phyloP scores from a whole-genome alignment of 2,888 invertebrate genomes.

The Leucoptera coffeella region DNA sequence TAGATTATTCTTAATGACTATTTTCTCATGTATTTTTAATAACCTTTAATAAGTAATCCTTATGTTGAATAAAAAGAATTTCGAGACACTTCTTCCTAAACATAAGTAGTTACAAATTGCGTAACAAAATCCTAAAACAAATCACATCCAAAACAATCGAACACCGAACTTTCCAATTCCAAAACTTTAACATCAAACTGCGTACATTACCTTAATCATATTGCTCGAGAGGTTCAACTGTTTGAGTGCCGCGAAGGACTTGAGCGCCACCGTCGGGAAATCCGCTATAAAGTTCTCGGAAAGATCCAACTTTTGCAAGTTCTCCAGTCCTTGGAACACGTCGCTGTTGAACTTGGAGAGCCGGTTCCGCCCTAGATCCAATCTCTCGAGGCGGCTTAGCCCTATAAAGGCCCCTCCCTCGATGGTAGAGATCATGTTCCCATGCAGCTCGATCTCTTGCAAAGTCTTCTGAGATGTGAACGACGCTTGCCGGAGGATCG shows the following conservation, averaged over 20 bases:
- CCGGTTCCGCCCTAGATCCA: slow-evolving; percentile 73
- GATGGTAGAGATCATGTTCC: slow-evolving; percentile 68
- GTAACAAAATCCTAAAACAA: no score
- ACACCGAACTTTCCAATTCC: no score
- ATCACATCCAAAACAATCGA: no score
- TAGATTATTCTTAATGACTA: no score
- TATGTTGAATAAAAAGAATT: no score
- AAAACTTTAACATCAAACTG: no score
- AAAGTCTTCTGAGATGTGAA: slow-evolving; percentile 65
- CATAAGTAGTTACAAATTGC: no score
- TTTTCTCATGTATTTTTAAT: no score
- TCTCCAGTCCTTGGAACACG: slow-evolving; percentile 71
- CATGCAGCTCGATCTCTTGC: slow-evolving; percentile 71
- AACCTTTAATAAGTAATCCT: no score
- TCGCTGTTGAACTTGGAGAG: slow-evolving; percentile 78
- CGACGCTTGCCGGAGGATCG: slow-evolving; percentile 54
- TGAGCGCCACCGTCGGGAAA: slow-evolving; percentile 73
- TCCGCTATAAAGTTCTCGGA: slow-evolving; percentile 81
- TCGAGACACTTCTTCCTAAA: no score
- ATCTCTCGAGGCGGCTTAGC: slow-evolving; percentile 58
- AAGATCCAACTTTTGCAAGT: slow-evolving; percentile 73
- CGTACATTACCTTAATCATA: slow-evolving; percentile 75
- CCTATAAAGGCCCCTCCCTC: slow-evolving; percentile 71
- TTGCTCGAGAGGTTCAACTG: slow-evolving; percentile 79
- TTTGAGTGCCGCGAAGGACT: slow-evolving; percentile 62